A percentile compares a stretch with the other conserved stretches of the same genome.
Conservation (phyloP, 1,140 invertebrate genomes). For the Lethocerus indicus region DNA sequence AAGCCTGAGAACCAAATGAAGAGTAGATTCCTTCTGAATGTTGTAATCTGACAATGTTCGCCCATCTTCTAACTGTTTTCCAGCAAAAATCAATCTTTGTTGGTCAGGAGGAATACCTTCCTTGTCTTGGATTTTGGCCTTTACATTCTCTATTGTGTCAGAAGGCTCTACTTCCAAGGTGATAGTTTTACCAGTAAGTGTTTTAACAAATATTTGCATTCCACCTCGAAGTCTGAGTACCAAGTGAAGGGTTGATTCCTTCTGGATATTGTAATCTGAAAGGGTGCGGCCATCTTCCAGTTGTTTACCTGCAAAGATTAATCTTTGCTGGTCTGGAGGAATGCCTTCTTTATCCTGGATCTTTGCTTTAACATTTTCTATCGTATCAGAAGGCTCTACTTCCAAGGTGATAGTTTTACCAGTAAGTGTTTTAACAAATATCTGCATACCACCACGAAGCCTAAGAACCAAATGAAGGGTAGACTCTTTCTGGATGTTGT, state of each 20-base stretch:
- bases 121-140: slow-evolving; percentile 63
- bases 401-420: slow-evolving; percentile 75
- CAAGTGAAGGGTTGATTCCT: slow-evolving; percentile 43
- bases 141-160: slow-evolving; percentile 61
- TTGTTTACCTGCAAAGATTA: slow-evolving; percentile 53
- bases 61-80: slow-evolving; percentile 70
- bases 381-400: slow-evolving; percentile 55
- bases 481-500: slow-evolving; percentile 63
- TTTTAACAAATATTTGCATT: slow-evolving; percentile 57
- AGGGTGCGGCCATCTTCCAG: slow-evolving; percentile 67
- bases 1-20: slow-evolving; percentile 46
- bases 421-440: slow-evolving; percentile 71
- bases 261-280: slow-evolving; percentile 54
- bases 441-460: slow-evolving; percentile 53
- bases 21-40: slow-evolving; percentile 43
- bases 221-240: slow-evolving; percentile 41
- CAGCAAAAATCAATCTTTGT: slow-evolving; percentile 39
- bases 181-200: slow-evolving; percentile 53
- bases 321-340: slow-evolving; percentile 41
- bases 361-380: slow-evolving; percentile 62
- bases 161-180: slow-evolving; percentile 53
- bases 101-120: slow-evolving; percentile 46
- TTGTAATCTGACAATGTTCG: slow-evolving; percentile 58
- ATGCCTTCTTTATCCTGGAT: slow-evolving; percentile 57
- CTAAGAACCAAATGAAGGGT: slow-evolving; percentile 57